These are phyloP conservation scores for Drosophila suboccidentalis DNA, from an alignment of 2,888 invertebrate species.

Conservation along the genomic window DNA sequence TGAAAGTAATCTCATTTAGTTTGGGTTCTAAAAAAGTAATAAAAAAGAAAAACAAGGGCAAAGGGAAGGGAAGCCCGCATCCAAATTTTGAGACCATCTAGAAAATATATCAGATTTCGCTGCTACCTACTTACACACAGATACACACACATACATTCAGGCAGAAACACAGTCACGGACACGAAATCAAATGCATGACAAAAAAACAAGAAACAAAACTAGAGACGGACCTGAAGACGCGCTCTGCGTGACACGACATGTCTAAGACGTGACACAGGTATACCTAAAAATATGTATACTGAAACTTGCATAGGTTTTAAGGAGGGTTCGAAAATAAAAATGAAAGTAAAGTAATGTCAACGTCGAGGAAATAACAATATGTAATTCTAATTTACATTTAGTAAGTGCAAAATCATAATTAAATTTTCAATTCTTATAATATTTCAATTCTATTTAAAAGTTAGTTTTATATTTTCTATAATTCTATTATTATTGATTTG, in stretches of 20 bases:
- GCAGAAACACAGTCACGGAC: constrained; percentile 18
- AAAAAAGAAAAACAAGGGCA: constrained; percentile 4
- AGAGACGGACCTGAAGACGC: constrained; percentile 9
- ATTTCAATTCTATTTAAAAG: no score
- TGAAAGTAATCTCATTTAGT: constrained; percentile 82
- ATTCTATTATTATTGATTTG: no score
- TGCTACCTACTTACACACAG: constrained; percentile 61
- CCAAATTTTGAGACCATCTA: constrained; percentile 31
- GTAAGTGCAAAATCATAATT: no score
- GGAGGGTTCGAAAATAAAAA: no score
- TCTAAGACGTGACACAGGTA: neutral
- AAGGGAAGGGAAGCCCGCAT: constrained; percentile 35
- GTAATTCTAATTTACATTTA: no score
- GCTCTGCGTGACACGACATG: constrained; percentile 16
- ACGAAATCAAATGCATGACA: constrained; percentile 60
- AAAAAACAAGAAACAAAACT: constrained; percentile 40
- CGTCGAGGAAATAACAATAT: no score
- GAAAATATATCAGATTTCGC: constrained; percentile 72
- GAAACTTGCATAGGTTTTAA: neutral
- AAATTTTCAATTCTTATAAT: no score
- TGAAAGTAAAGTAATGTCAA: neutral
- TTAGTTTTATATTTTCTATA: no score
- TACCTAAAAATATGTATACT: neutral
- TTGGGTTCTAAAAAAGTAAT: constrained; percentile 9
- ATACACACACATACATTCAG: constrained; percentile 12